These are phyloP conservation scores for Bufo bufo DNA, from an alignment of 2,113 vertebrate species.

Conservation along the genomic window DNA sequence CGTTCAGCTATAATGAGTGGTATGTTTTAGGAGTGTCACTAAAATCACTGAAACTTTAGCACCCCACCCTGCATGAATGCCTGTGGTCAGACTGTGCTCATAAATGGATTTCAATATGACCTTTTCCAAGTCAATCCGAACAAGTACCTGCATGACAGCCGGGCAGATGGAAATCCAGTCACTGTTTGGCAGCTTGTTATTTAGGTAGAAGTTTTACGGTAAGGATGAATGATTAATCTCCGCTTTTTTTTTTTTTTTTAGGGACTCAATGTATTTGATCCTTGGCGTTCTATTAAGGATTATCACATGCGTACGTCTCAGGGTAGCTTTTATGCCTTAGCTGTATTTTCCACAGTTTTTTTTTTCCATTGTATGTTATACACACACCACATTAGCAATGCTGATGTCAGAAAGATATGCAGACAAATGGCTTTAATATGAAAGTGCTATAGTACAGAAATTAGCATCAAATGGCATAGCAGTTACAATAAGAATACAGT, in stretches of 20 bases:
- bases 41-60: not conserved
- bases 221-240: not conserved
- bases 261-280: not conserved
- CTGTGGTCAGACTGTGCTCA: conserved; percentile 2
- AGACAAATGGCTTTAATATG: not conserved
- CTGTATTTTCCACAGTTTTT: not conserved
- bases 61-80: not conserved
- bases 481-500: not conserved
- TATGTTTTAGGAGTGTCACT: not conserved
- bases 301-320: not conserved
- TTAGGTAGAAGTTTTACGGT: not conserved
- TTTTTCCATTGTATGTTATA: not conserved
- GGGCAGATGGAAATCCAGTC: not conserved
- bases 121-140: not conserved
- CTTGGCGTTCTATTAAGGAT: not conserved
- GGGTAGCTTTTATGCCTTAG: not conserved
- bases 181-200: not conserved
- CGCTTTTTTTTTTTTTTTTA: not conserved
- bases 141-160: conserved; percentile 19
- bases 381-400: not conserved
- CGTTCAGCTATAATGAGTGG: not conserved
- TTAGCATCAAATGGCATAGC: not conserved
- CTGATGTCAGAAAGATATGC: not conserved
- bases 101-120: not conserved
- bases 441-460: too few species aligned